Evolutionary conservation across 2,113 vertebrate genomes (phyloP).

Genomic region (Coryphaenoides rupestris): DNA sequence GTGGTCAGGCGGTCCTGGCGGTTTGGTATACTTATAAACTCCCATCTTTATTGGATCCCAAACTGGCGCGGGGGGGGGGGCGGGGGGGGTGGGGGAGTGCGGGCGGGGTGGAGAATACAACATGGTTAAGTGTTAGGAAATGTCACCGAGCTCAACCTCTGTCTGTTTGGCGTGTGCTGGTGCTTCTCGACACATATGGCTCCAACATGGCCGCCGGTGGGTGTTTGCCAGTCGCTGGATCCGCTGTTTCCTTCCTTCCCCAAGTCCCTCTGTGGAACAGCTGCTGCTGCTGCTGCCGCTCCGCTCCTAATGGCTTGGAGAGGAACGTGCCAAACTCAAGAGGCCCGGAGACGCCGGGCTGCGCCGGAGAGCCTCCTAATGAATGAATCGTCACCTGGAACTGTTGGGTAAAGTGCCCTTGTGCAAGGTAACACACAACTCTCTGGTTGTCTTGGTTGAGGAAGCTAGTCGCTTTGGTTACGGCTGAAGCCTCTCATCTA

Average conservation of each 20-base stretch:
- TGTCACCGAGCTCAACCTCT: slow-evolving; percentile 12
- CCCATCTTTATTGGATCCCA: too few species aligned
- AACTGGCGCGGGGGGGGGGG: too few species aligned
- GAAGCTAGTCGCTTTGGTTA: too few species aligned
- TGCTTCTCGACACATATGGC: slow-evolving; percentile 23
- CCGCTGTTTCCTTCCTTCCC: slow-evolving; percentile 3
- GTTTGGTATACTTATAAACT: too few species aligned
- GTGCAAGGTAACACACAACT: too few species aligned
- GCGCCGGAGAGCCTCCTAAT: slow-evolving; percentile 26
- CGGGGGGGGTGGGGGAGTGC: slow-evolving; percentile 1
- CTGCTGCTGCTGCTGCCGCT: slow-evolving; percentile 39
- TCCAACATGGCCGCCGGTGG: slow-evolving; percentile 1
- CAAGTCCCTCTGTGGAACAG: slow-evolving; percentile 17
- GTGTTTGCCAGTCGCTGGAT: neutral
- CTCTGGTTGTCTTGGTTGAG: too few species aligned
- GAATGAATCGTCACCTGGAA: slow-evolving; percentile 24
- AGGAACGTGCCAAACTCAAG: slow-evolving; percentile 34
- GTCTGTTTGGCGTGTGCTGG: too few species aligned
- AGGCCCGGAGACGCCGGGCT: neutral
- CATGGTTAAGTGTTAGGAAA: slow-evolving; percentile 37
- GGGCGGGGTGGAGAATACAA: too few species aligned
- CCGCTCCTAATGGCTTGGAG: slow-evolving; percentile 3
- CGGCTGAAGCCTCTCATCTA: too few species aligned
- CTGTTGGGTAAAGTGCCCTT: neutral
- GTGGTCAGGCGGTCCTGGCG: too few species aligned